A percentile compares a stretch with the other conserved stretches of the same genome.
phyloP scores from a whole-genome alignment of 2,888 invertebrate genomes.

The Cheilosia variabilis region DNA sequence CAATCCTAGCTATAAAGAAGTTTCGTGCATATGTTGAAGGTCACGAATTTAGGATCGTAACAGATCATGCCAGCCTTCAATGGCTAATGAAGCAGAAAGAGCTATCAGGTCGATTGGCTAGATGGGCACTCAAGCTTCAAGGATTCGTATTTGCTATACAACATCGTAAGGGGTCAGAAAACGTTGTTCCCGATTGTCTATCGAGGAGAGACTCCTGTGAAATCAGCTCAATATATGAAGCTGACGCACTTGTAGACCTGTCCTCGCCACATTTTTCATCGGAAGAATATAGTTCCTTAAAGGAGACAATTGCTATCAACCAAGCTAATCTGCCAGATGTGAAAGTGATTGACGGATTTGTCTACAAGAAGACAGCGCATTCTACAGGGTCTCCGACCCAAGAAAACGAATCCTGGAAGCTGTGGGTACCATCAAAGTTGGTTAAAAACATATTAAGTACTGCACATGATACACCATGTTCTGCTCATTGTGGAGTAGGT shows the following conservation, averaged over 20 bases:
- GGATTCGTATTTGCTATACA: constrained; percentile 51
- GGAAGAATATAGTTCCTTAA: constrained; percentile 13
- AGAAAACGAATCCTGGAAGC: constrained; percentile 57
- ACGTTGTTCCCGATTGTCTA: constrained; percentile 76
- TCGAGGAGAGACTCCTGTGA: constrained; percentile 51
- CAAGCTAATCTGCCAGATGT: constrained; percentile 40
- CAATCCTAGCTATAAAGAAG: constrained; percentile 29
- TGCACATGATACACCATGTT: neutral
- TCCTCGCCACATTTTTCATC: neutral
- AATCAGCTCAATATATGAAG: neutral
- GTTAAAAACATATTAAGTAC: neutral
- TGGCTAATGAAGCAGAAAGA: constrained; percentile 77
- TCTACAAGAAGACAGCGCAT: constrained; percentile 39
- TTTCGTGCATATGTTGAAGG: constrained; percentile 69
- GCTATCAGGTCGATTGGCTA: constrained; percentile 76
- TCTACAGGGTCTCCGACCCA: constrained; percentile 13
- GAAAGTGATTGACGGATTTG: constrained; percentile 28
- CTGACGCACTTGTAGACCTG: neutral
- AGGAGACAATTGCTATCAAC: constrained; percentile 19
- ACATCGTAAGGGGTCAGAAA: constrained; percentile 49
- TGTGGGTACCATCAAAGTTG: constrained; percentile 36
- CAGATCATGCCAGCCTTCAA: constrained; percentile 77
- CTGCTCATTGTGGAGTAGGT: neutral
- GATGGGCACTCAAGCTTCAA: constrained; percentile 73
- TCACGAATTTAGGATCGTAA: constrained; percentile 65